Evolutionary conservation across 2,797 vertebrate genomes (phyloP), one percentile per base, ranked within the genome.

Genomic region (Channa striata): DNA sequence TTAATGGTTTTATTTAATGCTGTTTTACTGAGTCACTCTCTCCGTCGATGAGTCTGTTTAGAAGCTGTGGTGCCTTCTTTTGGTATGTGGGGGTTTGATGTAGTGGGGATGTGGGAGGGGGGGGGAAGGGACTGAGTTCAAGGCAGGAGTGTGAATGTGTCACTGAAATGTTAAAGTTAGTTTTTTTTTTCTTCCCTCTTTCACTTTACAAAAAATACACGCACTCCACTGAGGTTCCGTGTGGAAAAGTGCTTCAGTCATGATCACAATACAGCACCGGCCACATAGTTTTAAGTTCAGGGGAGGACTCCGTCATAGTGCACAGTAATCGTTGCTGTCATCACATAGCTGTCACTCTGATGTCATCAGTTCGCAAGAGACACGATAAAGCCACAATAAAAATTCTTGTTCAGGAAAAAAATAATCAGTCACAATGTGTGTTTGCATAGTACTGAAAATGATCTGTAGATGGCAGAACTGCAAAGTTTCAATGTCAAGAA

Each of bases 1-100:
- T n/a, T 69, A 69, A 49, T 84, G 81, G 72, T 88, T 92, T 93
- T 68, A 89, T 92, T 91, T 87, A 84, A 88, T 72, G 69, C 84
- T 81, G 87, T 90, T 90, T 89, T 79, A 71, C 86, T 82, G 72
- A 75, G 80, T 91, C 77, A 77, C 87, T 89, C 82, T 88, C 82
- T 92, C 78, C 52, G 92, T 94, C 91, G 74, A 66, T 87, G 87
- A 93, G 92, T 91, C 87, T 90, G 89, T 93, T 91, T 93, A 94
- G 93, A 95, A 94, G 93, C 95, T 96, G 94, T 95, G 95, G 95
- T 97, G 96, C 96, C 96, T 97, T 96, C 93, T 94, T 94, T 91
- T 94, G 89, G 88, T 94, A 91, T 94, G 88, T 90, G 83, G 89
- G 87, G 89, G 81, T 81, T 89, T 23, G 74, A 87, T 87, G 91